Base-by-base conservation (phyloP, 2,888 invertebrate species). In the Hololepta plana region DNA sequence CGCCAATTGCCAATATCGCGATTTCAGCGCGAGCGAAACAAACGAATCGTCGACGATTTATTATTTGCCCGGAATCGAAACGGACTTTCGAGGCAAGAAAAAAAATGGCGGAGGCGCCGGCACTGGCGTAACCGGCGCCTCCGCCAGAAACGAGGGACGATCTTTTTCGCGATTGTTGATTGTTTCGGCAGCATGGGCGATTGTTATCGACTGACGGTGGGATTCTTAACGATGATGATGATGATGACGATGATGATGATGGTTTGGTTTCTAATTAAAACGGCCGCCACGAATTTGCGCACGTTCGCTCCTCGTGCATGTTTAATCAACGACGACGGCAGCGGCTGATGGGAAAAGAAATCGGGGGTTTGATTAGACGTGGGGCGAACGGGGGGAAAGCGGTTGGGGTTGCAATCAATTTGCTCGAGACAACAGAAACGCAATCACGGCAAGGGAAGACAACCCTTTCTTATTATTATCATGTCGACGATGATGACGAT, bases 341-440 rank as follows among this genome's bases (percentile, higher is more conserved):
- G 27, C 8, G 14, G 27, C 4, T 20, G 9, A n/a, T n/a, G n/a
- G n/a, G n/a, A n/a, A n/a, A n/a, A n/a, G n/a, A n/a, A n/a, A n/a
- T n/a, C n/a, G n/a, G n/a, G n/a, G n/a, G n/a, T n/a, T n/a, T n/a
- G n/a, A n/a, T n/a, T n/a, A n/a, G n/a, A n/a, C n/a, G n/a, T n/a
- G n/a, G n/a, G n/a, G n/a, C n/a, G n/a, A n/a, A n/a, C n/a, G n/a
- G n/a, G n/a, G n/a, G n/a, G n/a, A n/a, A n/a, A n/a, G n/a, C n/a
- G 49, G 50, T 51, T 51, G 46, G 46, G 44, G 46, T 46, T 46
- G 47, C 44, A 50, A 50, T 51, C 50, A 50, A 51, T 51, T 50
- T 51, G 50, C 48, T 47, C 47, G 50, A 51, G 51, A 51, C 33
- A 33, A 33, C 31, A 31, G 33, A 33, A n/a, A 33, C 31, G 33